Evolutionary conservation across 2,113 vertebrate genomes (phyloP), one percentile per base, ranked within the genome.

Genomic region (Tragelaphus strepsiceros): DNA sequence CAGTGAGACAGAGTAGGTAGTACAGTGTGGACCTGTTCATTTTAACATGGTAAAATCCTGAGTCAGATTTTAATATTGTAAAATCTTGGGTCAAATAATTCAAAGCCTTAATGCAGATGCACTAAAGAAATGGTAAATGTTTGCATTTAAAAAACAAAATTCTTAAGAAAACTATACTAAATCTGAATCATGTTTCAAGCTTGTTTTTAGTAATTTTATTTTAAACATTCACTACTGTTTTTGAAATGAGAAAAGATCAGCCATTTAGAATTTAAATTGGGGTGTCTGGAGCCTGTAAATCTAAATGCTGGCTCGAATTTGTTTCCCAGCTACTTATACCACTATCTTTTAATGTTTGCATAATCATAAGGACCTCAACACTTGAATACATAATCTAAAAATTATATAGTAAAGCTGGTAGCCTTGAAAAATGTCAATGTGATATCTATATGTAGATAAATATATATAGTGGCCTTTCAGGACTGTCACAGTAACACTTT

Each of bases 81-180:
- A 98, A 98, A 98, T 98, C 97, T 97, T 98, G 98, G 98, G 98
- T 98, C 98, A 98, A 97, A 97, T 95, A 87, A 99, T 98, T 99
- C 98, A 98, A 99, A 99, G 99, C 99, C 99, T 99, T 99, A 99
- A 99, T 98, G 98, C 98, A 98, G 98, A 98, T 98, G 98, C 98
- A 98, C 98, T 98, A 96, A 98, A 98, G 98, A 98, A 98, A 96
- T 94, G 97, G 97, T 98, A 97, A 98, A 97, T 97, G 98, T 98
- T 98, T 98, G 95, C 96, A 98, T 98, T 97, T n/a, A 53, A 90
- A 81, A 86, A 77, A 92, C 96, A 96, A 97, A 95, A 93, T 35
- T 94, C 59, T 94, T 85, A 94, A 94, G 96, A 98, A 98, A 98
- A 98, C 96, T 98, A 80, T 98, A 98, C 97, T 98, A 98, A 98